Conservation (phyloP, 2,888 invertebrate species). For the Stictocephala bisonia region DNA sequence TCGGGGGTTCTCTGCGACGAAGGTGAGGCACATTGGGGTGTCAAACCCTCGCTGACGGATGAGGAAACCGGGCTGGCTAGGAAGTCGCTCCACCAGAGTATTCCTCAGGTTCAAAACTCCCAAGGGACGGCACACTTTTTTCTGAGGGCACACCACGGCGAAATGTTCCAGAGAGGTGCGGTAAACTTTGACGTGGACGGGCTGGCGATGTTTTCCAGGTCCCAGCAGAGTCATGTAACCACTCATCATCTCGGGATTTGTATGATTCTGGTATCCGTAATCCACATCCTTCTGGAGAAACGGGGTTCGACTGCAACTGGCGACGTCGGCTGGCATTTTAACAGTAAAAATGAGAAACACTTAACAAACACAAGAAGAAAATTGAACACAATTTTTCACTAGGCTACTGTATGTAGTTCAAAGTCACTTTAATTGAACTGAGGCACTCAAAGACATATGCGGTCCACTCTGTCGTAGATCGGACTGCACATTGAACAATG, state of each 20-base stretch:
- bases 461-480: slow-evolving; percentile 15
- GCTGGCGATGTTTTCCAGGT: slow-evolving; percentile 70
- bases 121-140: slow-evolving; percentile 71
- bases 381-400: no score
- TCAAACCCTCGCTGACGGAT: slow-evolving; percentile 74
- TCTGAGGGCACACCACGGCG: slow-evolving; percentile 74
- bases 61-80: slow-evolving; percentile 67
- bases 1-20: slow-evolving; percentile 69
- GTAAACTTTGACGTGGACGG: slow-evolving; percentile 74
- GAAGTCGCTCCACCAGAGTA: slow-evolving; percentile 69
- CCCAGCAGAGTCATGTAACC: slow-evolving; percentile 72
- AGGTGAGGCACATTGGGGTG: slow-evolving; percentile 70
- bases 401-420: no score
- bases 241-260: slow-evolving; percentile 71
- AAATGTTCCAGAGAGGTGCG: slow-evolving; percentile 74
- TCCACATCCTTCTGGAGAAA: slow-evolving; percentile 47
- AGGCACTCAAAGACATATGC: no score
- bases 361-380: not conserved
- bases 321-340: slow-evolving; percentile 47
- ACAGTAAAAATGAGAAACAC: slow-evolving; percentile 22
- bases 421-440: no score
- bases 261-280: slow-evolving; percentile 62
- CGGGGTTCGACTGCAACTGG: slow-evolving; percentile 42
- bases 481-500: slow-evolving; percentile 38
- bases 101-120: slow-evolving; percentile 73